Base-by-base conservation (phyloP, 2,888 invertebrate species). In the Drosophila acutilabella region DNA sequence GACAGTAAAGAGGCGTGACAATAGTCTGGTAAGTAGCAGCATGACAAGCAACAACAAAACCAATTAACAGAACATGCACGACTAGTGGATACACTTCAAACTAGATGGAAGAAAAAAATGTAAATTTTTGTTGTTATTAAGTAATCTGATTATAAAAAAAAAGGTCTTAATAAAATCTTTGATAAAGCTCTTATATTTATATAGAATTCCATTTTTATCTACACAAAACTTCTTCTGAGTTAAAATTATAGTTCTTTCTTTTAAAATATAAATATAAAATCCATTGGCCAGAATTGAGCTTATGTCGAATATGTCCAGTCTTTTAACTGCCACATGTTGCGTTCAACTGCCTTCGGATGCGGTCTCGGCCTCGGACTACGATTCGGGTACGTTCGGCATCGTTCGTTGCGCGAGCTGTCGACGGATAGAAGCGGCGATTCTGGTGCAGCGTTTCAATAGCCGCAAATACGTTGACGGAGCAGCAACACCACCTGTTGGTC, bases 401-500 rank as follows among this genome's bases (percentile, higher is more conserved):
- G 36, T 42, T 74, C 66, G 68, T 61, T 48, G 71, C 71, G 56
- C 67, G 64, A 56, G 73, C 56, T 76, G 85, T 71, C 70, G 80
- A 89, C 89, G 87, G 87, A 91, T 83, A 71, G 68, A 70, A 62
- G 61, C 71, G 81, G 64, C 80, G 57, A 78, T 83, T 81, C 84
- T 81, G 82, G 80, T 80, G 86, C 81, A 88, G 79, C 85, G 85
- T 89, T 91, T 91, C 91, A 92, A 89, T 91, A 85, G 84, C 85
- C 77, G 74, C 80, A 81, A 73, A 74, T 77, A 80, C 89, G 89
- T 90, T 82, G 90, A 67, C 71, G 77, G 72, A 89, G 78, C 80
- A 91, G 89, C 81, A 87, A 68, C 85, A 76, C 76, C 91, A 92
- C 92, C 90, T 92, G 92, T 92, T 91, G 92, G 81, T 47, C 56